phyloP scores from a whole-genome alignment of 1,140 invertebrate genomes.

The Eriosoma lanigerum region DNA sequence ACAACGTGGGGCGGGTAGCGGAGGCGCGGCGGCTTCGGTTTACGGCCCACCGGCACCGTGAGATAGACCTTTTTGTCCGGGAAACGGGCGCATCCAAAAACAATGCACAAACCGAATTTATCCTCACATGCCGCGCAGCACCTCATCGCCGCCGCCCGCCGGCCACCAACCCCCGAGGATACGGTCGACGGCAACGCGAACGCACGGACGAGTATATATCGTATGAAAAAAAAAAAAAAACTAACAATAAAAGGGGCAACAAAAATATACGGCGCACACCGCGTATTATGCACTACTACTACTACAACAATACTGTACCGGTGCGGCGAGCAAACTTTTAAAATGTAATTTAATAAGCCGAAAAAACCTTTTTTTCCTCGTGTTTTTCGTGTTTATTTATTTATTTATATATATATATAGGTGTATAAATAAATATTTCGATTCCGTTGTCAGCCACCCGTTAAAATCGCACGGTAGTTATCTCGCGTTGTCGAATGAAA shows the following conservation, averaged over 20 bases:
- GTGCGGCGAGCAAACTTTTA: slow-evolving; percentile 3
- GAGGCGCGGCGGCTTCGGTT: neutral
- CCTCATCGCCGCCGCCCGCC: too few relatives aligned
- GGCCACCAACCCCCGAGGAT: too few relatives aligned
- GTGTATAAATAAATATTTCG: slow-evolving; percentile 25
- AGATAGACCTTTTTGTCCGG: slow-evolving; percentile 48
- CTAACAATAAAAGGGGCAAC: too few relatives aligned
- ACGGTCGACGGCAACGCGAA: too few relatives aligned
- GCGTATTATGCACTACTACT: too few relatives aligned
- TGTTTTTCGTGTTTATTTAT: neutral
- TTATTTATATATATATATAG: too few relatives aligned
- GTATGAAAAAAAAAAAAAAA: too few relatives aligned
- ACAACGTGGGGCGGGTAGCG: neutral
- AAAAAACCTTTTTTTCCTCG: slow-evolving; percentile 4
- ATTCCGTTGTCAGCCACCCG: slow-evolving; percentile 20
- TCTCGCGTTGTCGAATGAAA: too few relatives aligned
- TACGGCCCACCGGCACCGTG: slow-evolving; percentile 27
- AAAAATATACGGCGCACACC: too few relatives aligned
- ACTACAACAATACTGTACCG: too few relatives aligned
- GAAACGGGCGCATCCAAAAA: slow-evolving; percentile 43
- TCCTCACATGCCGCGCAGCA: neutral
- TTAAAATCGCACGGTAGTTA: slow-evolving; percentile 3
- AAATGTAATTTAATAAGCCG: slow-evolving; percentile 27
- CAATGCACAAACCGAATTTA: slow-evolving; percentile 39
- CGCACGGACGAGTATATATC: too few relatives aligned